Percentiles rank a stretch among this genome's conserved stretches.
phyloP scores from a whole-genome alignment of 2,113 vertebrate species.

The Oreochromis tanganicae region DNA sequence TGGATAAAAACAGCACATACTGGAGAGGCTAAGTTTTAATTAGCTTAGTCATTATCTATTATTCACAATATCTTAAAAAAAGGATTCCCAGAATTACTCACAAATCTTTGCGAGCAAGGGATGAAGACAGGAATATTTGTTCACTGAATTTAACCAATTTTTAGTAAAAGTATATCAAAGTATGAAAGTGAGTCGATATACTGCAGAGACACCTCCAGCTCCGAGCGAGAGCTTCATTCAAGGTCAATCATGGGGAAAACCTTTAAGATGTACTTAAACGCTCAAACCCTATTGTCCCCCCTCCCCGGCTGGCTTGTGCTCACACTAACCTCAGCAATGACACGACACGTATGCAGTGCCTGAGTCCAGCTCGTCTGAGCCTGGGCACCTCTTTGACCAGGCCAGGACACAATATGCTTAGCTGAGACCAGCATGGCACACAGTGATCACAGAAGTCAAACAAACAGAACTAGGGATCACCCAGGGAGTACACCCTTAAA shows the following conservation, averaged over 20 bases:
- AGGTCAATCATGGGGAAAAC: neutral
- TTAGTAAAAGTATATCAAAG: neutral
- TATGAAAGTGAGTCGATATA: neutral
- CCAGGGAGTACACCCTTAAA: neutral
- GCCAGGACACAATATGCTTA: neutral
- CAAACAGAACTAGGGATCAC: neutral
- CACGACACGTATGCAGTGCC: neutral
- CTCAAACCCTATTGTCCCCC: neutral
- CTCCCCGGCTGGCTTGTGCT: neutral
- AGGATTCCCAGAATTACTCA: neutral
- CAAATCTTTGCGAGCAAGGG: neutral
- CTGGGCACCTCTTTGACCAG: neutral
- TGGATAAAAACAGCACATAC: neutral
- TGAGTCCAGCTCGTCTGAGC: neutral
- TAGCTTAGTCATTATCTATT: neutral
- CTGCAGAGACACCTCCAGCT: neutral
- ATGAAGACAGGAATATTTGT: neutral
- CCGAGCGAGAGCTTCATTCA: rapidly evolving
- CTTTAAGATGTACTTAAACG: neutral
- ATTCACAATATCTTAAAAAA: neutral
- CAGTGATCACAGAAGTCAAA: neutral
- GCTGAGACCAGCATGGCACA: neutral
- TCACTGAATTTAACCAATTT: neutral
- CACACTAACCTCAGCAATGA: neutral
- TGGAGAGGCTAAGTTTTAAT: neutral